Percentiles rank a stretch among this genome's conserved stretches.
Evolutionary conservation across 2,888 invertebrate genomes (phyloP).

Genomic region (Tetragonisca angustula): DNA sequence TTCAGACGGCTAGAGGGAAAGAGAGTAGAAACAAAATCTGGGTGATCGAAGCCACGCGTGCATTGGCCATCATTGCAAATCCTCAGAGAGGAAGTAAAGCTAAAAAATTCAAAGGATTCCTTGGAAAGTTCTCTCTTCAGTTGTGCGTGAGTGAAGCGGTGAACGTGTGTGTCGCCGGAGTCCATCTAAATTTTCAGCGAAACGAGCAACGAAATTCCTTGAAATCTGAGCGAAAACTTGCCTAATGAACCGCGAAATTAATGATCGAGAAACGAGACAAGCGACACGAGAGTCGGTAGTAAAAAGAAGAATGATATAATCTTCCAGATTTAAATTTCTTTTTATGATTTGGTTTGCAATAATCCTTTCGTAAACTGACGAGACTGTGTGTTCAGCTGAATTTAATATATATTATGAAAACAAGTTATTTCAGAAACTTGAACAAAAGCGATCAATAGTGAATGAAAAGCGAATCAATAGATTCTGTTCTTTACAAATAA

Average conservation of each 20-base stretch:
- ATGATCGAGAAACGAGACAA: conserved; percentile 5
- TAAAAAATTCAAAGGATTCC: background rate
- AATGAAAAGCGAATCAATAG: no score
- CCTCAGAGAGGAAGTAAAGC: background rate
- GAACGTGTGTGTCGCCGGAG: background rate
- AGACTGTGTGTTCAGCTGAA: no score
- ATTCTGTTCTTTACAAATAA: no score
- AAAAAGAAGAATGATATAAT: no score
- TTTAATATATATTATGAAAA: no score
- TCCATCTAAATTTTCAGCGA: background rate
- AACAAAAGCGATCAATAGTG: no score
- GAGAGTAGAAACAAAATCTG: background rate
- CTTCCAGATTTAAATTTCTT: no score
- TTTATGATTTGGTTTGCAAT: no score
- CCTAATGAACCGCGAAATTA: conserved; percentile 7
- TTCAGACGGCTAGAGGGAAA: no score
- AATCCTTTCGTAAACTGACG: no score
- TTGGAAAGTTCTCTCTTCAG: background rate
- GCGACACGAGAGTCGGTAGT: background rate
- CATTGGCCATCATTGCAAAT: background rate
- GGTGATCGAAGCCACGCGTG: background rate
- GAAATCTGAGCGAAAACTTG: conserved; percentile 11
- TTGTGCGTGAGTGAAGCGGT: background rate
- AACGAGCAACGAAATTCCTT: conserved; percentile 1
- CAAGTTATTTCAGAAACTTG: no score